A percentile compares a stretch with the other conserved stretches of the same genome.
Conservation (phyloP, 2,113 vertebrate genomes). For the Coptodon rendalli region DNA sequence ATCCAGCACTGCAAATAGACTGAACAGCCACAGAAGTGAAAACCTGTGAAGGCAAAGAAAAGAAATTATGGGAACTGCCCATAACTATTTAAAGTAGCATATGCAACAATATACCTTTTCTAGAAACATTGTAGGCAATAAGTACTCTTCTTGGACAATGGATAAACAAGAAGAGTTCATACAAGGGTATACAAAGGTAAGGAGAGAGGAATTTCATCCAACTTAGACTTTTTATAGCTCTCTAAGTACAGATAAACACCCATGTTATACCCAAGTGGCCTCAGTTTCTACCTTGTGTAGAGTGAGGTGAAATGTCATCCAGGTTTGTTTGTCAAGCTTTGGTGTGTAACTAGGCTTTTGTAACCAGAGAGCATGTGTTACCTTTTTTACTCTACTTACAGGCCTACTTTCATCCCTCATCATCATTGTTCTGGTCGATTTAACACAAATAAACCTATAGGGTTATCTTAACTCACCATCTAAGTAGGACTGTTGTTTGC, state of each 20-base stretch:
- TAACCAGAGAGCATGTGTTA: not conserved
- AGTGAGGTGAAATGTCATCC: not conserved
- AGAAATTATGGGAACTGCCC: not conserved
- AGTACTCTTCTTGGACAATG: not conserved
- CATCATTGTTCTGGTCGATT: not conserved
- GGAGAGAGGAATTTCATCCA: not conserved
- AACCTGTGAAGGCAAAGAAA: constrained; percentile 35
- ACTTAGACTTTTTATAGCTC: not conserved
- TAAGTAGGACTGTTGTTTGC: not conserved
- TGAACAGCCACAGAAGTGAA: constrained; percentile 48
- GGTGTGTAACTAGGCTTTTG: not conserved
- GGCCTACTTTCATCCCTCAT: not conserved
- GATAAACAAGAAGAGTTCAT: not conserved
- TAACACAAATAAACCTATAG: not conserved
- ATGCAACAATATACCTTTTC: not conserved
- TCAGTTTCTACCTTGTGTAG: not conserved
- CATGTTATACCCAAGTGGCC: not conserved
- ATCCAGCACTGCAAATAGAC: constrained; percentile 31
- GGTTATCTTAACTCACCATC: not conserved
- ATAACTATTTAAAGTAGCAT: not conserved
- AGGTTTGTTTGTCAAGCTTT: not conserved
- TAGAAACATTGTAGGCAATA: not conserved
- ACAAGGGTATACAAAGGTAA: not conserved
- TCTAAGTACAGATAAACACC: not conserved
- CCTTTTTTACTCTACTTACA: not conserved